Evolutionary conservation across 1,140 invertebrate genomes (phyloP).

Genomic region (Diploscapter pachys): DNA sequence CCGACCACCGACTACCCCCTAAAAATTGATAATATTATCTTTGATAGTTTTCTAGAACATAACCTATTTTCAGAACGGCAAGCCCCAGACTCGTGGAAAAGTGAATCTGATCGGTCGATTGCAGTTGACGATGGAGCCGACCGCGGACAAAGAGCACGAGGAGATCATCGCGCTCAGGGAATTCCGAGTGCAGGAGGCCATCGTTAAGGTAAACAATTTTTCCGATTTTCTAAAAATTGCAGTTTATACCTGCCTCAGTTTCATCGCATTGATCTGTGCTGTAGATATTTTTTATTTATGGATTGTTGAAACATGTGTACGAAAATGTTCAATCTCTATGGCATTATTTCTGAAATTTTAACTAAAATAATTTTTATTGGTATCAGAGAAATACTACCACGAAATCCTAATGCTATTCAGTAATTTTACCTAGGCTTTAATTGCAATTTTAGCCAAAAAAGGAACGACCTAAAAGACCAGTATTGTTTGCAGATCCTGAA

Average conservation of each 20-base stretch:
- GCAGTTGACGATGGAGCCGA: conserved; percentile 80
- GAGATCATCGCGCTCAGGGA: conserved; percentile 25
- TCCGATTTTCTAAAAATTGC: too few relatives aligned
- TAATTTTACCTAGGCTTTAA: not conserved
- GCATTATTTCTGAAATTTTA: not conserved
- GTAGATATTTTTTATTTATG: too few relatives aligned
- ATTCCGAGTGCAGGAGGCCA: conserved; percentile 30
- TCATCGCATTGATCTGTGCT: too few relatives aligned
- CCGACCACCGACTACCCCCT: too few relatives aligned
- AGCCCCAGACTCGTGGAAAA: conserved; percentile 34
- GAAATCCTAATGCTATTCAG: not conserved
- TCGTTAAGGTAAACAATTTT: conserved; percentile 20
- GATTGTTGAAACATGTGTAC: too few relatives aligned
- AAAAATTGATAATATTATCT: not conserved
- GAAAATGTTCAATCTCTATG: too few relatives aligned
- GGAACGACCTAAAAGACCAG: not conserved
- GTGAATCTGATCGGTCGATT: conserved; percentile 39
- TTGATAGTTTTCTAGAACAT: conserved; percentile 47
- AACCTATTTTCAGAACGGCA: conserved; percentile 62
- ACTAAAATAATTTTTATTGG: conserved; percentile 63
- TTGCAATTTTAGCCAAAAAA: not conserved
- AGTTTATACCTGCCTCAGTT: too few relatives aligned
- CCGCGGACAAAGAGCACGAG: conserved; percentile 26
- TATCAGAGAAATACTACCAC: conserved; percentile 70
- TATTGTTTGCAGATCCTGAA: conserved; percentile 85